A percentile compares a stretch with the other conserved stretches of the same genome.
Evolutionary conservation across 2,113 vertebrate species (phyloP).

Genomic region (Phyllostomus discolor): DNA sequence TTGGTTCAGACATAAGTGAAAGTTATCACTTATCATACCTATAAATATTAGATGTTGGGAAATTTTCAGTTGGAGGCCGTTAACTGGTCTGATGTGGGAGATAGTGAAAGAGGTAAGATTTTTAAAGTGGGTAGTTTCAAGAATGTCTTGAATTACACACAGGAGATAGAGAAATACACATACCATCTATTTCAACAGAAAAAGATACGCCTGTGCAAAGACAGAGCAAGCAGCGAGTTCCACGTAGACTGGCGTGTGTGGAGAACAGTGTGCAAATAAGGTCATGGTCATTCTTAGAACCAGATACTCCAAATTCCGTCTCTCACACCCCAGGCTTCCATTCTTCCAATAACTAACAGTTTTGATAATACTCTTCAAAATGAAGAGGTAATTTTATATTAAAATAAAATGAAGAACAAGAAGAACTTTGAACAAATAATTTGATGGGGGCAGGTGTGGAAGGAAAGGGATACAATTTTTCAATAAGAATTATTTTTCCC

Average conservation of each 20-base stretch:
- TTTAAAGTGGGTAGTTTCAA: not conserved
- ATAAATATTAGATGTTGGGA: not conserved
- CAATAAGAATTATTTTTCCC: not conserved
- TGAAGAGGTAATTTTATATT: not conserved
- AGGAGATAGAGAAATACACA: not conserved
- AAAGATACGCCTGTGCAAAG: not conserved
- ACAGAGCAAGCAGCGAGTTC: rapidly evolving
- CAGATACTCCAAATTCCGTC: not conserved
- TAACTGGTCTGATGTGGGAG: not conserved
- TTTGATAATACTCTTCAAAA: not conserved
- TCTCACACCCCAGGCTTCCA: rapidly evolving
- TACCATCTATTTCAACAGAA: not conserved
- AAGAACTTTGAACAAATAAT: not conserved
- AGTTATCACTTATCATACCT: not conserved
- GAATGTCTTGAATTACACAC: not conserved
- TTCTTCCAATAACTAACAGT: not conserved
- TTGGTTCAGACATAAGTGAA: not conserved
- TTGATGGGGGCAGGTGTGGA: not conserved
- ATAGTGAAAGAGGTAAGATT: not conserved
- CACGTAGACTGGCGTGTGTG: too few species aligned
- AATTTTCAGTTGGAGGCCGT: not conserved
- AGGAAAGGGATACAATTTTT: not conserved
- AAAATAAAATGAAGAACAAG: not conserved
- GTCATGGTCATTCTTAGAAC: not conserved
- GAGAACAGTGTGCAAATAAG: not conserved